These are phyloP conservation scores for Rhynchophorus ferrugineus DNA, from an alignment of 1,140 invertebrate species.

Conservation along the genomic window DNA sequence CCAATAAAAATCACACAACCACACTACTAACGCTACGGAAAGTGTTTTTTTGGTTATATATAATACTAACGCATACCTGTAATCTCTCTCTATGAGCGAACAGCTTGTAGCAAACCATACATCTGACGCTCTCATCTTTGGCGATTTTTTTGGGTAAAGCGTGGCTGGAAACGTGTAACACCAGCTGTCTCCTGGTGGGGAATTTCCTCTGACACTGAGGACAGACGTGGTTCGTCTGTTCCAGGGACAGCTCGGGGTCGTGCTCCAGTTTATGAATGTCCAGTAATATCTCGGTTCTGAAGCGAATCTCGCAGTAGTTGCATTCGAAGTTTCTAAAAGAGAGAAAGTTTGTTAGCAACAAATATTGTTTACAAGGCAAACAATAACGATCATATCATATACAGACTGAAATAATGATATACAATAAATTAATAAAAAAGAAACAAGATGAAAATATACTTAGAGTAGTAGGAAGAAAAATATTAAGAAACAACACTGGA, in stretches of 20 bases:
- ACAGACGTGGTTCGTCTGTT: conserved; percentile 30
- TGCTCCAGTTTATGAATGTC: conserved; percentile 31
- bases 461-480: no score
- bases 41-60: no score
- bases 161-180: conserved; percentile 27
- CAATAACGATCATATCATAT: no score
- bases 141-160: conserved; percentile 18
- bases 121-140: conserved; percentile 40
- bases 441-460: no score
- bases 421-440: no score
- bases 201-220: conserved; percentile 31
- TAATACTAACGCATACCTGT: conserved; percentile 30
- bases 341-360: no score
- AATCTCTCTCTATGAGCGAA: conserved; percentile 58
- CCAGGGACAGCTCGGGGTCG: conserved; percentile 23
- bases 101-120: conserved; percentile 57
- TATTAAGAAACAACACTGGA: no score
- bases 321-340: conserved; percentile 29
- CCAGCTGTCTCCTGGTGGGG: conserved; percentile 28
- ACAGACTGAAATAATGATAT: no score
- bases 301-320: conserved; percentile 22
- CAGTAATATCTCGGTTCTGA: conserved; percentile 27
- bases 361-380: no score
- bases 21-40: no score
- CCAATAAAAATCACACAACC: no score